These are phyloP conservation scores for Notamacropus eugenii DNA, from an alignment of 2,797 vertebrate species.

Conservation along the genomic window DNA sequence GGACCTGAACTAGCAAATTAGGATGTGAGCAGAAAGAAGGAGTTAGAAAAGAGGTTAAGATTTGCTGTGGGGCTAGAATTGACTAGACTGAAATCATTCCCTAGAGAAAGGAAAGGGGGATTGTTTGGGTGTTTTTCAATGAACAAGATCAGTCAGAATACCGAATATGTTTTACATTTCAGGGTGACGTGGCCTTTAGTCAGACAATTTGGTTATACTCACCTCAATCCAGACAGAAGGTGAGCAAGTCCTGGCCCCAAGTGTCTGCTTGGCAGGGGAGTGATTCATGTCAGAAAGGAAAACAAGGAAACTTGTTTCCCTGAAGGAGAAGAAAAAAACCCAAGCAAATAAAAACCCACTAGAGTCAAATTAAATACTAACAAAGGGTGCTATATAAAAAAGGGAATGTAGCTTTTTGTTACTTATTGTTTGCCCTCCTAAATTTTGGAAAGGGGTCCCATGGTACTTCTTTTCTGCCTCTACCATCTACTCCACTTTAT, in stretches of 20 bases:
- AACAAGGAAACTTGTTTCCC: not conserved
- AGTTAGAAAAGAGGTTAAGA: not conserved
- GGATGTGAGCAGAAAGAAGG: not conserved
- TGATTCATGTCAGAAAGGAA: not conserved
- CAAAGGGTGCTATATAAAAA: not conserved
- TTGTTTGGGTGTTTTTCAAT: not conserved
- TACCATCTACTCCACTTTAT: not conserved
- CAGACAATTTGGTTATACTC: conserved; percentile 8
- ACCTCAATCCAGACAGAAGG: conserved; percentile 29
- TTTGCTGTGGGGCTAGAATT: not conserved
- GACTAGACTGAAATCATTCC: not conserved
- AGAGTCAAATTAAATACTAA: not conserved
- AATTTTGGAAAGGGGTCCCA: not conserved
- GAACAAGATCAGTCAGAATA: not conserved
- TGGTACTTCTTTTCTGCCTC: not conserved
- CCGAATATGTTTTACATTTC: conserved; percentile 46
- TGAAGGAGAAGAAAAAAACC: not conserved
- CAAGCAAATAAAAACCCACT: not conserved
- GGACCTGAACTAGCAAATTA: not conserved
- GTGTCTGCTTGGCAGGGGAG: not conserved
- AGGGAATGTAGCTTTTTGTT: not conserved
- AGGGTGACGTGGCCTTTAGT: not conserved
- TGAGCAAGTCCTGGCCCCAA: not conserved
- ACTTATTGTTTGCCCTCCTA: not conserved
- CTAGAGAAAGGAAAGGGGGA: not conserved